Evolutionary conservation across 2,888 invertebrate species (phyloP), one percentile per base, ranked within the genome.

Genomic region (Phymatocera aterrima): DNA sequence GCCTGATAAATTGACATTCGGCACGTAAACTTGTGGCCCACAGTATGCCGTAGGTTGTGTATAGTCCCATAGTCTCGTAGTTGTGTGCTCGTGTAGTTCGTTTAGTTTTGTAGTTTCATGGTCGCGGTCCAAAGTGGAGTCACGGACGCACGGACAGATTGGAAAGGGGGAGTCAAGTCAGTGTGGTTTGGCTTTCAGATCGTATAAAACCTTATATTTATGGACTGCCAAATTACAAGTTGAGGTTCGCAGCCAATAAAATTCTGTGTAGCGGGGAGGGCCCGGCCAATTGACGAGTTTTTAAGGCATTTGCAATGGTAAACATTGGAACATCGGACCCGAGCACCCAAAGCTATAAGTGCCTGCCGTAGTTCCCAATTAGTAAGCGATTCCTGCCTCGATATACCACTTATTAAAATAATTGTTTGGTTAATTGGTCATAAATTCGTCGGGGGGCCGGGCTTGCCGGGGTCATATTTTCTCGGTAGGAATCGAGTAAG

Each of bases 341-440:
- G 34, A 46, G 57, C 78, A 72, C 61, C 78, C 34, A 75, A 57
- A 75, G 75, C 60, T 60, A 54, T 78, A 74, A 78, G 78, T 78
- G 78, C 78, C 78, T 75, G 60, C 46, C 78, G 72, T 78, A 78
- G 78, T 78, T 78, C 74, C 78, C 78, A 78, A 78, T 78, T 78
- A 78, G 78, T 78, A 78, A 78, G 61, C 72, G 78, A 78, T 78
- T 78, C 72, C 78, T 78, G 72, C 57, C 57, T 78, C 78, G 78
- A 78, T 78, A 78, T 78, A 78, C 78, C 78, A 78, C 78, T 78
- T 78, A 78, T 78, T 78, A 78, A 78, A 78, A 78, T 78, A 78
- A 78, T 78, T 78, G 78, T 78, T 78, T 72, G 78, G 78, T 78
- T 78, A 78, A 78, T 78, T 78, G 78, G 78, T 78, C 78, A 61